Base-by-base conservation (phyloP, 2,113 vertebrate genomes). In the Danio rerio region DNA sequence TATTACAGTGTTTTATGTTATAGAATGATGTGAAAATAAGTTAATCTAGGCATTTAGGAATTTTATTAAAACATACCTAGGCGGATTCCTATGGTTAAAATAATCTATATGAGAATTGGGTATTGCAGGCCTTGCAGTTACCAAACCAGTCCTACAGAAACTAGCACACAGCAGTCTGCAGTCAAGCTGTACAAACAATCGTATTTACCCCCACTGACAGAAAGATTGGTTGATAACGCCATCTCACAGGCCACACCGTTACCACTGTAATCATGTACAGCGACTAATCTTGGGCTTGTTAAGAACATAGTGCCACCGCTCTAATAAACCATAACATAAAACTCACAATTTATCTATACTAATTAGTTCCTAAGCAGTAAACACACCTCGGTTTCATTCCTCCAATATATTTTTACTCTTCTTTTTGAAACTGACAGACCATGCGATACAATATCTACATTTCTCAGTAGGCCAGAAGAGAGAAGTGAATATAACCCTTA, bases 121-220 rank as follows among this genome's bases (percentile, higher is more conserved):
- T 31, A 31, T 31, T 2, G 3, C 31, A 31, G 31, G 31, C 31
- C 31, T 81, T 40, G 61, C 20, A 72, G 88, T 83, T 87, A 87
- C 88, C 83, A 90, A 88, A 92, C 89, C 86, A 82, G 88, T 88
- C 76, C 81, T 86, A 87, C 68, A 52, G 83, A 90, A 91, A 90
- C 86, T 80, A 89, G 89, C 81, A 86, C 87, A 77, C 86, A 63
- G 78, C 68, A 82, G 86, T 65, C 68, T 61, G 20, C 42, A 70
- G 53, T 53, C 50, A 59, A 56, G 53, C 18, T 75, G 71, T 50
- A 49, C 58, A 77, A 77, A 75, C 18, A 56, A 21, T 55, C 11
- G 55, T 80, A 55, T 87, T 82, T 82, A 69, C 83, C 55, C 65
- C n/a, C 31, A 56, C 21, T 78, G 45, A 15, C 55, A 62, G 65